phyloP scores from a whole-genome alignment of 2,797 vertebrate genomes.

The Schizopygopsis pylzovi region DNA sequence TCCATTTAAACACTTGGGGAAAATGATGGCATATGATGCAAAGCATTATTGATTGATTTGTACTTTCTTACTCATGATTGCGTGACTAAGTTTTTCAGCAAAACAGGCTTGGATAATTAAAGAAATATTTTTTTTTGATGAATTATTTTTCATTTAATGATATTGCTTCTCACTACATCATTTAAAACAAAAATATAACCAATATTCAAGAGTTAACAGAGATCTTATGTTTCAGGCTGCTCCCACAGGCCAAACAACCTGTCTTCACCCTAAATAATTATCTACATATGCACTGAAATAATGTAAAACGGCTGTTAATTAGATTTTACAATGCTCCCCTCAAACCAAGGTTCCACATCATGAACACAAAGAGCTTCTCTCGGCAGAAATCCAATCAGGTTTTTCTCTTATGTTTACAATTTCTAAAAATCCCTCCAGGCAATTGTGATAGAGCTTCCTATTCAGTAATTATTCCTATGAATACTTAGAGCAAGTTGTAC shows the following conservation, averaged over 20 bases:
- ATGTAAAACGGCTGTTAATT: slow-evolving; percentile 33
- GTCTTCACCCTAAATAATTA: slow-evolving; percentile 27
- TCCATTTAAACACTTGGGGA: not conserved
- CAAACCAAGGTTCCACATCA: slow-evolving; percentile 18
- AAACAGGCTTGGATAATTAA: slow-evolving; percentile 12
- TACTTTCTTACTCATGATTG: not conserved
- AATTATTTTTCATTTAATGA: not conserved
- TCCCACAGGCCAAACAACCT: slow-evolving; percentile 30
- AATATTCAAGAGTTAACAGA: not conserved
- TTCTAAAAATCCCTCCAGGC: slow-evolving; percentile 9
- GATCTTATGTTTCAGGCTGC: slow-evolving; percentile 24
- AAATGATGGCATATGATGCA: not conserved
- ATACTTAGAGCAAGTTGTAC: not conserved
- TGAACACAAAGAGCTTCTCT: slow-evolving; percentile 18
- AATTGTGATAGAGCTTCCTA: not conserved
- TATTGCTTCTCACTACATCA: not conserved
- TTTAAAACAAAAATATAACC: slow-evolving; percentile 7
- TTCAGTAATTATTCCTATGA: not conserved
- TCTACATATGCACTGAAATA: slow-evolving; percentile 14
- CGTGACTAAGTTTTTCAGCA: not conserved
- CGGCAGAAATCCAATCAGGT: slow-evolving; percentile 3
- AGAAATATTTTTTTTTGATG: not conserved
- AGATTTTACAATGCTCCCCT: slow-evolving; percentile 13
- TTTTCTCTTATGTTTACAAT: slow-evolving; percentile 15
- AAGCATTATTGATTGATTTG: not conserved